A percentile compares a stretch with the other conserved stretches of the same genome.
Conservation (phyloP, 2,113 vertebrate genomes). For the Pteropus alecto region DNA sequence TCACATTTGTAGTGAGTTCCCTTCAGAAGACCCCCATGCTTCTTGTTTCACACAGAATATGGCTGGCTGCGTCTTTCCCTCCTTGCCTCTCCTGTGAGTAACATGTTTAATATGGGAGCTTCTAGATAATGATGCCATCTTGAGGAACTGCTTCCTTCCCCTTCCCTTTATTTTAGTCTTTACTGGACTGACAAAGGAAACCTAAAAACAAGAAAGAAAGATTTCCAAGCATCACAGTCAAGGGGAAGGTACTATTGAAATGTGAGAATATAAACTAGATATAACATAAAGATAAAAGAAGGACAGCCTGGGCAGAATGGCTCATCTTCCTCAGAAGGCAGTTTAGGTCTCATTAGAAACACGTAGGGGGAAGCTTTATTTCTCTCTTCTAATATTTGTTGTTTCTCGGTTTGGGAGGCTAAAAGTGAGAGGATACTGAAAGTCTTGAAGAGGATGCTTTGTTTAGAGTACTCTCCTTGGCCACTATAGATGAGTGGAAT, state of each 20-base stretch:
- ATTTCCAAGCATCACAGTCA: not conserved
- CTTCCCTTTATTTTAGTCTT: not conserved
- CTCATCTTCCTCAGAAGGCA: not conserved
- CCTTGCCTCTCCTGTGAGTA: rapidly evolving
- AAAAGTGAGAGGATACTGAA: not conserved
- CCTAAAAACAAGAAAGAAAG: not conserved
- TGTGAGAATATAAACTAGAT: not conserved
- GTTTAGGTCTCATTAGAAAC: not conserved
- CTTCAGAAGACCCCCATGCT: not conserved
- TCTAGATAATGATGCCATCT: rapidly evolving
- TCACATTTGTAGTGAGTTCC: not conserved
- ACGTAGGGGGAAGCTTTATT: not conserved
- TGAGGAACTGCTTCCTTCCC: not conserved
- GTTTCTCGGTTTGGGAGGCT: not conserved
- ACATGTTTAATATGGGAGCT: not conserved
- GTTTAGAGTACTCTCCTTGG: not conserved
- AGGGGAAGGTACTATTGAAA: not conserved
- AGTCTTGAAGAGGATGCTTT: not conserved
- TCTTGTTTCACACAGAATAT: not conserved
- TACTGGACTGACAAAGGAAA: not conserved
- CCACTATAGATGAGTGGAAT: rapidly evolving
- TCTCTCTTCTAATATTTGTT: not conserved
- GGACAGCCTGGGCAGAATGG: not conserved
- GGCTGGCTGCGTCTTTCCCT: rapidly evolving
- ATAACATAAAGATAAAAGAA: not conserved